Percentiles rank a stretch among this genome's conserved stretches.
Evolutionary conservation across 2,888 invertebrate genomes (phyloP).

Genomic region (Drosophila colorata): DNA sequence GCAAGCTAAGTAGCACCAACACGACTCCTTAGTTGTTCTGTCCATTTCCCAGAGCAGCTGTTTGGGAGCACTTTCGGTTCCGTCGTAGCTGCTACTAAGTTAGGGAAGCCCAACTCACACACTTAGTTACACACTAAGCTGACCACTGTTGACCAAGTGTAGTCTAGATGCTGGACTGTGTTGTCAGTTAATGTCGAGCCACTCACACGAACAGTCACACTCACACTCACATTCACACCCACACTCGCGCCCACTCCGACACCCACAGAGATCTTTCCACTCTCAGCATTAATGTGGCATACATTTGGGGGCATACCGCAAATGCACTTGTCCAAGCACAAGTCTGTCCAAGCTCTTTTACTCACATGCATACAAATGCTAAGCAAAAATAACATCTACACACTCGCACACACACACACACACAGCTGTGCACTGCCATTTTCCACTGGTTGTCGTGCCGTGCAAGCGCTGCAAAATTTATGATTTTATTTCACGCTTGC

Average conservation of each 20-base stretch:
- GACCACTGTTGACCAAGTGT: conserved; percentile 60
- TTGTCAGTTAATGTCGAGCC: conserved; percentile 54
- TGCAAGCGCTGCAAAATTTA: conserved; percentile 72
- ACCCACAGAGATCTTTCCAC: conserved; percentile 37
- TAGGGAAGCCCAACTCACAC: conserved; percentile 1
- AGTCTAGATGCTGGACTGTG: conserved; percentile 30
- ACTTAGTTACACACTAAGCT: conserved; percentile 63
- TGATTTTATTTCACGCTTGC: conserved; percentile 81
- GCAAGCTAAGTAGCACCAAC: conserved; percentile 32
- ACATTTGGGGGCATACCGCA: conserved; percentile 71
- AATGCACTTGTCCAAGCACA: conserved; percentile 69
- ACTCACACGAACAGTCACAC: conserved; percentile 17
- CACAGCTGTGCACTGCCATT: conserved; percentile 24
- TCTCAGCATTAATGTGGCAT: conserved; percentile 70
- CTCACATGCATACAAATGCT: conserved; percentile 54
- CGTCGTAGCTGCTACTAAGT: conserved; percentile 17
- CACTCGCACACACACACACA: conserved; percentile 14
- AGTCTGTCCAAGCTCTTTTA: conserved; percentile 32
- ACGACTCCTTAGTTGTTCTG: conserved; percentile 35
- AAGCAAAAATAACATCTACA: conserved; percentile 55
- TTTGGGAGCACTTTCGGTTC: conserved; percentile 42
- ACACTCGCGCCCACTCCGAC: conserved; percentile 19
- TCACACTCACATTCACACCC: conserved; percentile 10
- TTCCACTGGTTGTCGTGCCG: conserved; percentile 39
- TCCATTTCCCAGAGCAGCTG: conserved; percentile 42